Percentiles rank a stretch among this genome's conserved stretches.
phyloP scores from a whole-genome alignment of 2,797 vertebrate species.

The Cyclura pinguis region DNA sequence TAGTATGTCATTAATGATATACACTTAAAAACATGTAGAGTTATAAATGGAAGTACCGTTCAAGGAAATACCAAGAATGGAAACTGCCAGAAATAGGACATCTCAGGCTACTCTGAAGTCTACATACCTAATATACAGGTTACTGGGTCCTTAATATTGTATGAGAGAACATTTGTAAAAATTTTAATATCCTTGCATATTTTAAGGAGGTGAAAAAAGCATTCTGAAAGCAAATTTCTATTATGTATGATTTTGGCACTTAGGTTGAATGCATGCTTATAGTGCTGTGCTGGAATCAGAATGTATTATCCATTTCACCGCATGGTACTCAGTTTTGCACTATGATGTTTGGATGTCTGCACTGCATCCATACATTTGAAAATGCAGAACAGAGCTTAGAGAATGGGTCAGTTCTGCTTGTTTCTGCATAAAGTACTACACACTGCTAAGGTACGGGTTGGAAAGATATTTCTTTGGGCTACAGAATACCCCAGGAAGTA shows the following conservation, averaged over 20 bases:
- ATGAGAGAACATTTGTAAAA: conserved; percentile 36
- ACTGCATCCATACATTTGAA: rapidly evolving
- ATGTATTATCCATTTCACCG: not conserved
- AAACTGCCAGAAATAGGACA: not conserved
- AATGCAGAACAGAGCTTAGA: not conserved
- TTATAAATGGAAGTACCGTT: not conserved
- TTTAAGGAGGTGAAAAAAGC: conserved; percentile 38
- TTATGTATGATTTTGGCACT: not conserved
- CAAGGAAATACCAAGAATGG: not conserved
- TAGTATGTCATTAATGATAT: not conserved
- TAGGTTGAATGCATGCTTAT: not conserved
- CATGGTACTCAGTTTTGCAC: not conserved
- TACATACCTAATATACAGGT: conserved; percentile 4
- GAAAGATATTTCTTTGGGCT: no score
- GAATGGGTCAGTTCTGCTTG: not conserved
- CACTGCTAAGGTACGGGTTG: no score
- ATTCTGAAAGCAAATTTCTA: conserved; percentile 6
- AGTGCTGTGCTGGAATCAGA: not conserved
- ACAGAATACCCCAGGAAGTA: no score
- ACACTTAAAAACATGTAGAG: not conserved
- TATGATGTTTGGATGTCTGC: not conserved
- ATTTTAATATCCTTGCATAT: conserved; percentile 18
- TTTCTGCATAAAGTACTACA: not conserved
- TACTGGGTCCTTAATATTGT: not conserved
- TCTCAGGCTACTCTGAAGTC: conserved; percentile 15